Evolutionary conservation across 1,140 invertebrate species (phyloP), one percentile per base, ranked within the genome.

Genomic region (Cotesia vestalis): DNA sequence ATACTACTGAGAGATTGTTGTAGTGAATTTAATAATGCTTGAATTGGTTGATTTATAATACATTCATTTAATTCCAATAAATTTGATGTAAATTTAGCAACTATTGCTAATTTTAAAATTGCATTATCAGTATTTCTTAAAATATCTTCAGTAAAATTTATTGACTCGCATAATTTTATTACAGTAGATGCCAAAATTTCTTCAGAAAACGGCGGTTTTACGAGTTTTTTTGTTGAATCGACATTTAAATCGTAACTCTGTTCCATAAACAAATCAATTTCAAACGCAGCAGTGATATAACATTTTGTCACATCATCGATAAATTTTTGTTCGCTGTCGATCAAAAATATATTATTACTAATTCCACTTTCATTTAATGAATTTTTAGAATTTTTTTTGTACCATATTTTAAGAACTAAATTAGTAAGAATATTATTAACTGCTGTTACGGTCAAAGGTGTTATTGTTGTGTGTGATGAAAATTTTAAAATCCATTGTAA

Each of bases 361-460:
- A 14, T 14, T 4, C 9, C 3, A 4, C 1, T 9, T 60, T 40
- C n/a, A 66, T 11, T 17, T 20, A 51, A n/a, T 6, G 9, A 55
- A 52, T 51, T 36, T 67, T 74, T 20, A 12, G 20, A 74, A 46
- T 51, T 27, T 17, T 70, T 20, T n/a, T 77, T 63, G 69, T 80
- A 81, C 76, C 82, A 83, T 4, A 77, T 76, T 72, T 81, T 80
- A 36, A 85, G 72, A 27, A 80, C 74, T 14, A 80, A 77, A 63
- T 79, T 55, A 76, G 79, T 78, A 76, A 83, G 73, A 68, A 81
- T 14, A 68, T 77, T 60, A 78, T 76, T 77, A n/a, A 79, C 34
- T 40, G 76, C 73, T 61, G 78, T 70, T 17, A 83, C 67, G 12
- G 64, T 51, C 4, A 74, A 35, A 57, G 73, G 36, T 4, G 20